A percentile compares a stretch with the other conserved stretches of the same genome.
Evolutionary conservation across 2,888 invertebrate species (phyloP).

Genomic region (Cactoblastis cactorum): DNA sequence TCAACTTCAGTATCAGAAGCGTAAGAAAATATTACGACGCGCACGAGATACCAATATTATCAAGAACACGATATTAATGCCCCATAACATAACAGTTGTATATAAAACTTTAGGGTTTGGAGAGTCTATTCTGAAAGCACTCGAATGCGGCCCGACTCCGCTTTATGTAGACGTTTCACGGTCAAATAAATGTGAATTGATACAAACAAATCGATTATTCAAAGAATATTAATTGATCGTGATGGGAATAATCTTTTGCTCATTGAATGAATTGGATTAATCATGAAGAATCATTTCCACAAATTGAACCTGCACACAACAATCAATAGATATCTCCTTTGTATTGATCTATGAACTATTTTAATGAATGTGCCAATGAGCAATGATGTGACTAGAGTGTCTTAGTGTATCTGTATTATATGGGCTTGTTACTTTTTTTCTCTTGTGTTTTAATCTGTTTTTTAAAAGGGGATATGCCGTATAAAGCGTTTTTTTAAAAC

Average conservation of each 20-base stretch:
- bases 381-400: too few relatives aligned
- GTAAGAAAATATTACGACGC: constrained; percentile 7
- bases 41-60: neutral
- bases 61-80: constrained; percentile 1
- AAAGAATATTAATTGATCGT: neutral
- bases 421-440: too few relatives aligned
- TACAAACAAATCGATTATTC: neutral
- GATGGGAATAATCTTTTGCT: neutral
- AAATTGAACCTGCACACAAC: neutral
- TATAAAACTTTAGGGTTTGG: neutral
- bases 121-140: neutral
- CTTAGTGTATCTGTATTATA: too few relatives aligned
- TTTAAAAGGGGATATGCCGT: too few relatives aligned
- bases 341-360: too few relatives aligned
- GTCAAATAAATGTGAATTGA: neutral
- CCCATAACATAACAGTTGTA: neutral
- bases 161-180: neutral
- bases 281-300: neutral
- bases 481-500: too few relatives aligned
- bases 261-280: constrained; percentile 16
- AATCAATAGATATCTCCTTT: too few relatives aligned
- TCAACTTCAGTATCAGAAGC: neutral
- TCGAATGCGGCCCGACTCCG: neutral
- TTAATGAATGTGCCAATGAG: too few relatives aligned
- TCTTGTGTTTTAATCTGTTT: too few relatives aligned